phyloP scores from a whole-genome alignment of 2,888 invertebrate species.

The Agriopis marginaria region DNA sequence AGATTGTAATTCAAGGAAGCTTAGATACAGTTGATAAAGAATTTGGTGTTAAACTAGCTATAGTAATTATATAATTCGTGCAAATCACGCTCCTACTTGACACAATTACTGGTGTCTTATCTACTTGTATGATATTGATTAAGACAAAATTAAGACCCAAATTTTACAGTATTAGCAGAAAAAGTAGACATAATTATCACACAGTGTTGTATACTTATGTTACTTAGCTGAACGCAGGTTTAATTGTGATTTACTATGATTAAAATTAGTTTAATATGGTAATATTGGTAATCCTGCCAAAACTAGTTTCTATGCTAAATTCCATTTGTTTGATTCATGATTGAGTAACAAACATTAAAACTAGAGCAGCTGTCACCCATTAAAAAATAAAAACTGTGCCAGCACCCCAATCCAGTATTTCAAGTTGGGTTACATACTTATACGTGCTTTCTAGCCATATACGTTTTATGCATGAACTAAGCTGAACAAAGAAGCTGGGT shows the following conservation, averaged over 20 bases:
- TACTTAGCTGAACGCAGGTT: too few relatives aligned
- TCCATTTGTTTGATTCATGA: background rate
- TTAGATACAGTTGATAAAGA: conserved; percentile 54
- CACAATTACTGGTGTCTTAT: conserved; percentile 29
- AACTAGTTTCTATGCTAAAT: background rate
- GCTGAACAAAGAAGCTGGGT: too few relatives aligned
- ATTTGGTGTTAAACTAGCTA: conserved; percentile 76
- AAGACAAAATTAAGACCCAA: conserved; percentile 2
- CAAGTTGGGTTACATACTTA: too few relatives aligned
- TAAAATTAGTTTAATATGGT: background rate
- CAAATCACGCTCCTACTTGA: conserved; percentile 83
- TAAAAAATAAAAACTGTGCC: too few relatives aligned
- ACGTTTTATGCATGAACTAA: too few relatives aligned
- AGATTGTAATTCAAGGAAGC: conserved; percentile 74
- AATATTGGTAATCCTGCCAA: background rate
- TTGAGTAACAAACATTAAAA: background rate
- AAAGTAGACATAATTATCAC: background rate
- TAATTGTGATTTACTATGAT: too few relatives aligned
- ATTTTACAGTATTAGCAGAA: conserved; percentile 1
- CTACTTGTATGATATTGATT: background rate
- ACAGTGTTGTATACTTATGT: background rate
- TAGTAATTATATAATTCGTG: conserved; percentile 71
- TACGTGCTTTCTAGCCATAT: too few relatives aligned
- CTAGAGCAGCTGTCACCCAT: too few relatives aligned
- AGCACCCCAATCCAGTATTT: too few relatives aligned